These are phyloP conservation scores for Chrysoperla carnea DNA, from an alignment of 1,140 invertebrate genomes.

Conservation along the genomic window DNA sequence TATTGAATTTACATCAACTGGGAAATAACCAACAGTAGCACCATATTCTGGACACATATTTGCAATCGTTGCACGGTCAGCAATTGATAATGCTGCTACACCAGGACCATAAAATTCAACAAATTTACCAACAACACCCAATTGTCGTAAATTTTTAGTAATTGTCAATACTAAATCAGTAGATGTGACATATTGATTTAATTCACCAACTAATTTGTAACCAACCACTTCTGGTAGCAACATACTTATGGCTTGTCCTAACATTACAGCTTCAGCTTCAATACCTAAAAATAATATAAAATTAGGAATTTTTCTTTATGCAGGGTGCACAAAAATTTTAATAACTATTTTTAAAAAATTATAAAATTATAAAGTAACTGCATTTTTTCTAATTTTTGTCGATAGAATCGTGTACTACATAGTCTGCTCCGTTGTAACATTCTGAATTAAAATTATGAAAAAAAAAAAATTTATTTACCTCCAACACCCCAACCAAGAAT, in stretches of 20 bases:
- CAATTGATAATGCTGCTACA: constrained; percentile 76
- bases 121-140: constrained; percentile 96
- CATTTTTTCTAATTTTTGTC: too few species aligned
- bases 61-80: constrained; percentile 83
- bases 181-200: constrained; percentile 77
- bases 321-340: background rate
- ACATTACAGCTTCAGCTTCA: constrained; percentile 80
- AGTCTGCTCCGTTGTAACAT: too few species aligned
- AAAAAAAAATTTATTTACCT: constrained; percentile 26
- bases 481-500: constrained; percentile 65
- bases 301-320: background rate
- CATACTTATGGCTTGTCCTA: constrained; percentile 95
- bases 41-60: constrained; percentile 99
- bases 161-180: constrained; percentile 96
- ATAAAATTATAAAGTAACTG: too few species aligned
- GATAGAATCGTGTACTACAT: too few species aligned
- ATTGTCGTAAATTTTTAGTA: constrained; percentile 85
- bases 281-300: constrained; percentile 33
- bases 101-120: constrained; percentile 97
- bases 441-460: too few species aligned
- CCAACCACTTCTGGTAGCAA: constrained; percentile 90
- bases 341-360: background rate
- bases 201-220: constrained; percentile 69
- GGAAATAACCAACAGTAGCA: constrained; percentile 91
- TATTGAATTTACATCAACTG: constrained; percentile 76